Evolutionary conservation across 1,140 invertebrate genomes (phyloP), one percentile per base, ranked within the genome.

Genomic region (Camponotus vicinus): DNA sequence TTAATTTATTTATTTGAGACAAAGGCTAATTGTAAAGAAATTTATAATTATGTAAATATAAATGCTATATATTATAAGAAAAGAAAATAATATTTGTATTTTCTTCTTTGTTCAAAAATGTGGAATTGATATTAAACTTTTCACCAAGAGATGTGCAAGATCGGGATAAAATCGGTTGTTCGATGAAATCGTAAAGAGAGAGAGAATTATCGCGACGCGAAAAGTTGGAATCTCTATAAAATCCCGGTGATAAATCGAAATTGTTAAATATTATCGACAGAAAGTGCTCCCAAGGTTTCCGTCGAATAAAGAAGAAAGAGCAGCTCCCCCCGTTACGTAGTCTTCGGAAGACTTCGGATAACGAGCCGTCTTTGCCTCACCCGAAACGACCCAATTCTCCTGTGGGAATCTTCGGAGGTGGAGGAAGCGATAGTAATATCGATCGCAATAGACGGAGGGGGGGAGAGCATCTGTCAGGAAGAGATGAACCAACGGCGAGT

Each of bases 311-410:
- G 34, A 66, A 55, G 49, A 52, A 18, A 52, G 27, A 27, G 27
- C 27, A 27, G 75, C 21, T 57, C 32, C 49, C 32, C 49, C 21
- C 67, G 69, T 84, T 84, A 77, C 32, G 57, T 77, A 82, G 88
- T 88, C 84, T 85, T 86, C 71, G 77, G 87, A 52, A 34, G 61
- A 86, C 85, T 90, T 90, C 32, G 40, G 88, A 90, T 90, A 90
- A 89, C 88, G 88, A 89, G 88, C 64, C 88, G 42, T 27, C 55
- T 52, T 61, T 64, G 73, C 57, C 61, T 85, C 15, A n/a, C 49
- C 71, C 42, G 37, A 82, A 89, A 89, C 88, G 88, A 89, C 88
- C 88, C 89, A 89, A 89, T 90, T 90, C 85, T 87, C 45, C 63
- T 82, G 57, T 52, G 55, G 78, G 61, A 88, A 66, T 80, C 89